phyloP scores from a whole-genome alignment of 2,888 invertebrate genomes.

The Temnothorax unifasciatus region DNA sequence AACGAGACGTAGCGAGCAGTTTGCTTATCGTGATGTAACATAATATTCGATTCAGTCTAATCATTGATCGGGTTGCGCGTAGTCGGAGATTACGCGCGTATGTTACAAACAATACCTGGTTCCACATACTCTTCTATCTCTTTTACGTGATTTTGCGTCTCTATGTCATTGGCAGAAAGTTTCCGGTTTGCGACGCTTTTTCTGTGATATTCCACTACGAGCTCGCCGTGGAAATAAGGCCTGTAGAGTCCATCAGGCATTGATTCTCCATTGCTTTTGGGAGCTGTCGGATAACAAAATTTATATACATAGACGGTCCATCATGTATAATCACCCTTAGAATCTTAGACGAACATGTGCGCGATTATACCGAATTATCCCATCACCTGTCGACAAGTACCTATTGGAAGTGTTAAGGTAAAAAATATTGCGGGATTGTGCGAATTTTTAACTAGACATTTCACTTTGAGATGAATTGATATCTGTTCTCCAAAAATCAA shows the following conservation, averaged over 20 bases:
- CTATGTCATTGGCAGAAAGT: not conserved
- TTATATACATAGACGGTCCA: not conserved
- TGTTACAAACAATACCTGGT: slow-evolving; percentile 75
- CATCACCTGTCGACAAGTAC: slow-evolving; percentile 24
- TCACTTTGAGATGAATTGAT: not conserved
- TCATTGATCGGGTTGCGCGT: not conserved
- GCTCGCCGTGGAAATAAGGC: slow-evolving; percentile 84
- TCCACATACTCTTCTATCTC: slow-evolving; percentile 75
- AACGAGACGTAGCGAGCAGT: not conserved
- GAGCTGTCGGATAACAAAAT: slow-evolving; percentile 35
- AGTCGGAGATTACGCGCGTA: not conserved
- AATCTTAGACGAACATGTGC: slow-evolving; percentile 17
- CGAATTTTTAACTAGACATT: not conserved
- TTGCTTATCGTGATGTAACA: not conserved
- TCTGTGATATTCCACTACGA: slow-evolving; percentile 79
- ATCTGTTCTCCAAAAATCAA: not conserved
- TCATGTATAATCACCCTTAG: not conserved
- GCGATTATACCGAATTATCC: slow-evolving; percentile 7
- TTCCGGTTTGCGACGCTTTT: slow-evolving; percentile 75
- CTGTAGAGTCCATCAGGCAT: slow-evolving; percentile 83
- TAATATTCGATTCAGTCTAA: not conserved
- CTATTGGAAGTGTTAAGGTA: slow-evolving; percentile 1
- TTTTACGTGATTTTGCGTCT: not conserved
- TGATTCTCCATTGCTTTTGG: slow-evolving; percentile 63
- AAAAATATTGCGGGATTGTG: not conserved